phyloP scores from a whole-genome alignment of 2,888 invertebrate genomes.

The Halocaridina rubra region DNA sequence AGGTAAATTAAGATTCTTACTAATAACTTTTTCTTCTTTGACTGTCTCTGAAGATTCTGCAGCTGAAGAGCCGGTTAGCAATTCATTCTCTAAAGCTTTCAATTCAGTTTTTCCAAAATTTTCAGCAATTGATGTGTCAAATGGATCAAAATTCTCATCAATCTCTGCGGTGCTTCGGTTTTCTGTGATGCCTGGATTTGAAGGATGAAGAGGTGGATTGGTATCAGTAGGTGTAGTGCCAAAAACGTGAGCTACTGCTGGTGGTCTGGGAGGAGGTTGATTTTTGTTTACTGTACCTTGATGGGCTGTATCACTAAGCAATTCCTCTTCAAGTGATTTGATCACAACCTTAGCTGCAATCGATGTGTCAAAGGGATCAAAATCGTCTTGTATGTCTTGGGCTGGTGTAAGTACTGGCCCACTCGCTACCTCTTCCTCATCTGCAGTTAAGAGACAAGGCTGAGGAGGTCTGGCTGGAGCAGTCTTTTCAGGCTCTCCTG shows the following conservation, averaged over 20 bases:
- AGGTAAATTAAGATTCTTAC: slow-evolving; percentile 28
- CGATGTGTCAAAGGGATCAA: slow-evolving; percentile 64
- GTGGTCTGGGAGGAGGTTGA: slow-evolving; percentile 29
- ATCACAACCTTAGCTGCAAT: slow-evolving; percentile 62
- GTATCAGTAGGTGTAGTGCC: slow-evolving; percentile 24
- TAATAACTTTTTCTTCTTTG: not conserved
- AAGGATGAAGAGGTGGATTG: slow-evolving; percentile 27
- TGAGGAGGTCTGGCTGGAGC: slow-evolving; percentile 65
- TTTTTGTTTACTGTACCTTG: not conserved
- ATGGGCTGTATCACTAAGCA: slow-evolving; percentile 68
- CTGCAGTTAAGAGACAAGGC: slow-evolving; percentile 77
- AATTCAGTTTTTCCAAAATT: slow-evolving; percentile 70
- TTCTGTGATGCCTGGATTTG: not conserved
- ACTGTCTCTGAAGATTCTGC: slow-evolving; percentile 6
- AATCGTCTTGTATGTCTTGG: slow-evolving; percentile 47
- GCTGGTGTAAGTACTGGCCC: slow-evolving; percentile 64
- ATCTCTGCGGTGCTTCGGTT: not conserved
- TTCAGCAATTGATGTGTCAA: slow-evolving; percentile 63
- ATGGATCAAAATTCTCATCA: slow-evolving; percentile 59
- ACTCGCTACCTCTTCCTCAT: slow-evolving; percentile 68
- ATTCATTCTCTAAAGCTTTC: slow-evolving; percentile 74
- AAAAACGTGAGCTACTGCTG: not conserved
- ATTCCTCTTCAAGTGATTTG: slow-evolving; percentile 79
- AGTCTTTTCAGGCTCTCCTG: slow-evolving; percentile 61
- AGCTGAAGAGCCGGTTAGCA: slow-evolving; percentile 67